These are phyloP conservation scores for Archips crataeganus DNA, from an alignment of 2,888 invertebrate species.

Conservation along the genomic window DNA sequence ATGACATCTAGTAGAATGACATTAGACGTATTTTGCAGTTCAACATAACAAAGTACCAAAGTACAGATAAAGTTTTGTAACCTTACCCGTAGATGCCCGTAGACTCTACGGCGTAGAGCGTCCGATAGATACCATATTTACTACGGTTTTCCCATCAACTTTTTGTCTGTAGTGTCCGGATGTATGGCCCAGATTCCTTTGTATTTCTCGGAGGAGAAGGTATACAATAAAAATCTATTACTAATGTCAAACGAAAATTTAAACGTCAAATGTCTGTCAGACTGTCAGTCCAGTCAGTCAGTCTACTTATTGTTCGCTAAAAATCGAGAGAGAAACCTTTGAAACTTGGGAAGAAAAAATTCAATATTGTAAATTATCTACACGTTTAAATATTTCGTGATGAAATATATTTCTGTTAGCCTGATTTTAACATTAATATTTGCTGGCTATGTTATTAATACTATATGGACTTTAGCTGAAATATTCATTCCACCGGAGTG, in stretches of 20 bases:
- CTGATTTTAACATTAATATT: conserved; percentile 83
- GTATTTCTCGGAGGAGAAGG: background rate
- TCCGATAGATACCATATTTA: too few relatives aligned
- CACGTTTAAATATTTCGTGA: conserved; percentile 49
- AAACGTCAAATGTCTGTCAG: background rate
- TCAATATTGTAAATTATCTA: conserved; percentile 4
- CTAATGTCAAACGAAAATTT: background rate
- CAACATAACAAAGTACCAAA: too few relatives aligned
- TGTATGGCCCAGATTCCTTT: background rate
- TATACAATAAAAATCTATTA: too few relatives aligned
- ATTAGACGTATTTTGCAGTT: too few relatives aligned
- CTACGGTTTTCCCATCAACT: too few relatives aligned
- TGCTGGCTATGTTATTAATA: conserved; percentile 89
- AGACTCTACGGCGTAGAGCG: too few relatives aligned
- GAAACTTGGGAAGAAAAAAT: background rate
- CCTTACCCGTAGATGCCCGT: too few relatives aligned
- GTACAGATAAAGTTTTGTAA: too few relatives aligned
- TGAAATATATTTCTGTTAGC: conserved; percentile 84
- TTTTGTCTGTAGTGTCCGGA: too few relatives aligned
- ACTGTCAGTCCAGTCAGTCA: background rate
- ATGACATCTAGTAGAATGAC: too few relatives aligned
- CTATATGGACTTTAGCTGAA: conserved; percentile 89
- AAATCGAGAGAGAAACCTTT: background rate
- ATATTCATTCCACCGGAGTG: conserved; percentile 91
- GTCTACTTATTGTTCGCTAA: background rate